A percentile compares a stretch with the other conserved stretches of the same genome.
These are phyloP conservation scores for Unio delphinus DNA, from an alignment of 2,888 invertebrate species.

Conservation along the genomic window DNA sequence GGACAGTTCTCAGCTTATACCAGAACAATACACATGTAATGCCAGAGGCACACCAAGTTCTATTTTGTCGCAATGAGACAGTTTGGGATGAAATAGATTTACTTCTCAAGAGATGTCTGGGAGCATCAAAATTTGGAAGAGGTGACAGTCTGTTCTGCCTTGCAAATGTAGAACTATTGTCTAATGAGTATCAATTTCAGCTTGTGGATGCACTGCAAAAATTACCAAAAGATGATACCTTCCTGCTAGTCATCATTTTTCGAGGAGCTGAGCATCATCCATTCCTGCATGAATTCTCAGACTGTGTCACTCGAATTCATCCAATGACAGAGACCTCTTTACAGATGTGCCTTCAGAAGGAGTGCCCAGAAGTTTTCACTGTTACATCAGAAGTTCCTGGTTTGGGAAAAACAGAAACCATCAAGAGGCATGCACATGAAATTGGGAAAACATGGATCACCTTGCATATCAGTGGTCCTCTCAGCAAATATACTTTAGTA, in stretches of 20 bases:
- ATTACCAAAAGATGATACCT: constrained; percentile 7
- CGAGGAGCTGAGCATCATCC: constrained; percentile 40
- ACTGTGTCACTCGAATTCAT: constrained; percentile 11
- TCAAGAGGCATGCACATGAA: constrained; percentile 21
- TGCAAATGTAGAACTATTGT: constrained; percentile 40
- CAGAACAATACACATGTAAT: constrained; percentile 28
- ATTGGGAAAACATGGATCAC: constrained; percentile 11
- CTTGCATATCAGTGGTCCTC: constrained; percentile 44
- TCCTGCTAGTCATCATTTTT: constrained; percentile 36
- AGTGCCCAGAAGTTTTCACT: constrained; percentile 25
- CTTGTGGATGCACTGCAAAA: constrained; percentile 30
- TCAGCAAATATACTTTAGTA: constrained; percentile 22
- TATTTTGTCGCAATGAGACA: constrained; percentile 42
- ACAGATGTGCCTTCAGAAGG: constrained; percentile 9
- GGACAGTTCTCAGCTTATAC: constrained; percentile 38
- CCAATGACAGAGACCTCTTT: constrained; percentile 18
- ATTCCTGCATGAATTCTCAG: constrained; percentile 31
- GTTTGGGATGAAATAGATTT: constrained; percentile 37
- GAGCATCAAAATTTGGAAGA: constrained; percentile 5
- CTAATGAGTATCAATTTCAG: constrained; percentile 37
- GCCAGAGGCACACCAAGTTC: constrained; percentile 41
- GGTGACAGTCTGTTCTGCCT: constrained; percentile 30
- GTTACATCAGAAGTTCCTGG: constrained; percentile 41
- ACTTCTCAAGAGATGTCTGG: constrained; percentile 34
- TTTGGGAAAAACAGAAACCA: constrained; percentile 37